Evolutionary conservation across 2,113 vertebrate species (phyloP), one percentile per base, ranked within the genome.

Genomic region (Nannobrachium achirus): DNA sequence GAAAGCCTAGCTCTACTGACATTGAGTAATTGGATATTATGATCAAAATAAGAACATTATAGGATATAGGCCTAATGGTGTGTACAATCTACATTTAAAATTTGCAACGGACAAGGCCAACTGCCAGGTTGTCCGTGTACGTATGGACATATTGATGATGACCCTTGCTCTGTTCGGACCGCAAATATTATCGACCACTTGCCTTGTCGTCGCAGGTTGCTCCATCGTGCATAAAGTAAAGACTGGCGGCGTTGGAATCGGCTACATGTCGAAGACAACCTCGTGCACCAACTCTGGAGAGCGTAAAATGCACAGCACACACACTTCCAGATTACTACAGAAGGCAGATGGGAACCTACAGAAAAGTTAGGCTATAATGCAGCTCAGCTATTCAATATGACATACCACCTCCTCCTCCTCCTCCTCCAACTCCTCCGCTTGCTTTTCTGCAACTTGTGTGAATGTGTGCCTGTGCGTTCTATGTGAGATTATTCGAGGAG

Each of bases 121-220:
- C n/a, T n/a, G n/a, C n/a, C n/a, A n/a, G n/a, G n/a, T n/a, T n/a
- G n/a, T n/a, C n/a, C n/a, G n/a, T n/a, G n/a, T n/a, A n/a, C n/a
- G n/a, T n/a, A n/a, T n/a, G n/a, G n/a, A n/a, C n/a, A n/a, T n/a
- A n/a, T n/a, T n/a, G n/a, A n/a, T n/a, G n/a, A n/a, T n/a, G n/a
- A n/a, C n/a, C n/a, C 1, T 48, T 10, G 15, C 0, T 3, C 6
- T 11, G 46, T 48, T 48, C 11, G 11, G 45, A 38, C 10, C 15
- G 15, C 33, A 11, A 49, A 14, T 10, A 6, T 41, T 4, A 40
- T 58, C 51, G 2, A 64, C 33, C 60, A 81, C 87, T 89, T 79
- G 78, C 89, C 89, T 89, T 13, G 70, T 63, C 52, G 70, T 63
- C 52, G 72, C 79, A 75, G 76, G 69, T 69, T 86, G 83, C 69